These are phyloP conservation scores for Furnarius figulus DNA, from an alignment of 2,113 vertebrate species.

Conservation along the genomic window DNA sequence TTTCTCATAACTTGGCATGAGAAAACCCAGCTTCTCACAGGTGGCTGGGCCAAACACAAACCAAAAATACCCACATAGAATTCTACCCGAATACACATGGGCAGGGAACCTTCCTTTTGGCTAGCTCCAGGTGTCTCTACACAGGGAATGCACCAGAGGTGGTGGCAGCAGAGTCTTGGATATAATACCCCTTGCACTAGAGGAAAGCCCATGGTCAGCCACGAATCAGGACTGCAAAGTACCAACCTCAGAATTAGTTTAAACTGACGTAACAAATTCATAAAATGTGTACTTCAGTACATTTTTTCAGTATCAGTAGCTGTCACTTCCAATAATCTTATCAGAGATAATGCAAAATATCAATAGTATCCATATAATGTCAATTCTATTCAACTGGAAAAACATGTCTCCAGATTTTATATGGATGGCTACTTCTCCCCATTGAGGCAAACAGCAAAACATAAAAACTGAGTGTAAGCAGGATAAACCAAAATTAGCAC, in stretches of 20 bases:
- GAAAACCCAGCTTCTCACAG: no score
- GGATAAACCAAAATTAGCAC: background rate
- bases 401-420: background rate
- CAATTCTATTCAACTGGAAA: background rate
- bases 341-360: background rate
- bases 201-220: background rate
- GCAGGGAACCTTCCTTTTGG: background rate
- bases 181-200: background rate
- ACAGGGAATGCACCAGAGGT: background rate
- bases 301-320: background rate
- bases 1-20: no score
- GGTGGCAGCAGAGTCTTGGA: fast-evolving
- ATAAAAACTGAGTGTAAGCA: background rate
- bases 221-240: background rate
- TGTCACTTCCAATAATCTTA: background rate
- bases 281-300: background rate
- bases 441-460: background rate
- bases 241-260: background rate
- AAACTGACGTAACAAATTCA: background rate
- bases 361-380: background rate
- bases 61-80: no score
- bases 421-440: background rate
- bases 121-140: background rate
- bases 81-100: no score
- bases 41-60: no score